Percentiles rank a stretch among this genome's conserved stretches.
Evolutionary conservation across 2,888 invertebrate genomes (phyloP).

Genomic region (Eupelmus urozonus): DNA sequence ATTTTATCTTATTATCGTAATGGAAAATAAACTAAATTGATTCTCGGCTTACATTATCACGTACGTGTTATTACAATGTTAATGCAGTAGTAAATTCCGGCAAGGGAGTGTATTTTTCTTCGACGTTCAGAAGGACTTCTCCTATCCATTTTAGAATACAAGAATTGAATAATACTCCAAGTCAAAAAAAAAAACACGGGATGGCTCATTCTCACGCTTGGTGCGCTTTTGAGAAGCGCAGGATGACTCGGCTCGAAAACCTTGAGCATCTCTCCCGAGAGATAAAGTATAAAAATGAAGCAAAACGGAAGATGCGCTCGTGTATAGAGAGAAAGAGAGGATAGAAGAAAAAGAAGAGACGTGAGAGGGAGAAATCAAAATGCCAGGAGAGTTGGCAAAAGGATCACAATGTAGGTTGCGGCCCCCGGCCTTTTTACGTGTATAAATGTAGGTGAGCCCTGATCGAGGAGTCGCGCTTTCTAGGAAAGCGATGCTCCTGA

Average conservation of each 20-base stretch:
- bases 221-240: constrained; percentile 19
- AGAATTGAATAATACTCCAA: constrained; percentile 49
- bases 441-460: constrained; percentile 35
- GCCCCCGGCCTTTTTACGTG: neutral
- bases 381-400: constrained; percentile 29
- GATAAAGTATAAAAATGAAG: constrained; percentile 38
- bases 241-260: constrained; percentile 32
- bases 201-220: constrained; percentile 41
- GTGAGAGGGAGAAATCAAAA: constrained; percentile 35
- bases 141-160: neutral
- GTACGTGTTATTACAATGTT: no score
- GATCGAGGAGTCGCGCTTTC: constrained; percentile 25
- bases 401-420: constrained; percentile 5
- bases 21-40: no score
- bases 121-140: constrained; percentile 1
- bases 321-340: constrained; percentile 1
- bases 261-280: constrained; percentile 37
- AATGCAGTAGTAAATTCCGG: no score
- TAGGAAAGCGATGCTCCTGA: constrained; percentile 19
- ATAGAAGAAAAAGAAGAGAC: constrained; percentile 10
- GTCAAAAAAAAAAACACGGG: neutral
- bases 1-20: no score
- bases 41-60: no score
- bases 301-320: constrained; percentile 25
- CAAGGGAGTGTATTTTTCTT: no score